A percentile compares a stretch with the other conserved stretches of the same genome.
Conservation (phyloP, 2,113 vertebrate genomes). For the Microtus richardsoni region DNA sequence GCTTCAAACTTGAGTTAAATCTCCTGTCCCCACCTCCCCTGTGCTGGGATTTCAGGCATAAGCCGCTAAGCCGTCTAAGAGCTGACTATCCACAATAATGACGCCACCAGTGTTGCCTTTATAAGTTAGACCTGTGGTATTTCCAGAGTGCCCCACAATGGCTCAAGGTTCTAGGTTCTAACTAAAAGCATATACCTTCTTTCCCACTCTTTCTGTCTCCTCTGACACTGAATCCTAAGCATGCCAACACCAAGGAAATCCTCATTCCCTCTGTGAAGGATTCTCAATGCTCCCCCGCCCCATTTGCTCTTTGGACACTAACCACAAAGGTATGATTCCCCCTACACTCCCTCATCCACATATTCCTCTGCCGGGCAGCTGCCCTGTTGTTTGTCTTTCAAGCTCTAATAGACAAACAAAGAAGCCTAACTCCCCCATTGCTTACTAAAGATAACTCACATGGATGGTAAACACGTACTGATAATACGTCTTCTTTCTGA, state of each 20-base stretch:
- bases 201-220: not conserved
- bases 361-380: not conserved
- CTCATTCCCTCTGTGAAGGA: too few relatives aligned
- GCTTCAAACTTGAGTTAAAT: not conserved
- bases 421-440: too few relatives aligned
- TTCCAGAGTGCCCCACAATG: not conserved
- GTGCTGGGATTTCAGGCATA: not conserved
- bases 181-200: not conserved
- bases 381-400: not conserved
- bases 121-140: not conserved
- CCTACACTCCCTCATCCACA: too few relatives aligned
- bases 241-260: not conserved
- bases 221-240: not conserved
- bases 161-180: not conserved
- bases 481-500: not conserved
- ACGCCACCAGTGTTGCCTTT: not conserved
- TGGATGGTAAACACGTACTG: not conserved
- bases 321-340: too few relatives aligned
- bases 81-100: not conserved
- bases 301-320: not conserved
- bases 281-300: accelerated
- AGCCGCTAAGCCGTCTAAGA: not conserved
- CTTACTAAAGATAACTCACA: not conserved
- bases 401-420: not conserved
- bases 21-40: not conserved